Percentiles rank a stretch among this genome's conserved stretches.
Conservation (phyloP, 2,888 invertebrate genomes). For the Kuschelorhynchus macadamiae region DNA sequence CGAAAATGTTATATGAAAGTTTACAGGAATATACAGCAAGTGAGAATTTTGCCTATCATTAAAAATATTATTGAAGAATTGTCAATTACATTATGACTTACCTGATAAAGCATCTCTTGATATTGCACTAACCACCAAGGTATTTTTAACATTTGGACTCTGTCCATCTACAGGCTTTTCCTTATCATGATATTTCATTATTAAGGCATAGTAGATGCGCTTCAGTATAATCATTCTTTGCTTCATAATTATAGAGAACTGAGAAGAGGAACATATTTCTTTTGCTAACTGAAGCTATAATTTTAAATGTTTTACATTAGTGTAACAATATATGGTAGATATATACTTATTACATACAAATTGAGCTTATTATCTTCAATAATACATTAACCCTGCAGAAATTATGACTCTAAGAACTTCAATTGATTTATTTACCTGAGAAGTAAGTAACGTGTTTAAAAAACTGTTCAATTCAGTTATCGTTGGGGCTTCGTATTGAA, state of each 20-base stretch:
- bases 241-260: conserved; percentile 72
- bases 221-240: conserved; percentile 73
- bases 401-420: no score
- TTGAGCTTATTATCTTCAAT: no score
- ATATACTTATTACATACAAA: no score
- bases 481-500: conserved; percentile 70
- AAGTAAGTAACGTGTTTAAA: conserved; percentile 69
- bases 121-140: conserved; percentile 44
- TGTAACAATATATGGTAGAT: not conserved
- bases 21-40: no score
- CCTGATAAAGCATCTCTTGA: conserved; percentile 54
- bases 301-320: not conserved
- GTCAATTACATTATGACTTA: no score
- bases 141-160: conserved; percentile 34
- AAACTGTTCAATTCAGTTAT: conserved; percentile 71
- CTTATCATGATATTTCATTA: conserved; percentile 71
- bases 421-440: no score
- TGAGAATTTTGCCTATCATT: no score
- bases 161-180: conserved; percentile 59
- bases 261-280: conserved; percentile 72
- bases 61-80: no score
- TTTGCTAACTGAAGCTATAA: conserved; percentile 69
- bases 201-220: conserved; percentile 73
- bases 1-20: no score
- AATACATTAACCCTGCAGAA: no score